These are phyloP conservation scores for Nowickia ferox DNA, from an alignment of 2,888 invertebrate genomes.

Conservation along the genomic window DNA sequence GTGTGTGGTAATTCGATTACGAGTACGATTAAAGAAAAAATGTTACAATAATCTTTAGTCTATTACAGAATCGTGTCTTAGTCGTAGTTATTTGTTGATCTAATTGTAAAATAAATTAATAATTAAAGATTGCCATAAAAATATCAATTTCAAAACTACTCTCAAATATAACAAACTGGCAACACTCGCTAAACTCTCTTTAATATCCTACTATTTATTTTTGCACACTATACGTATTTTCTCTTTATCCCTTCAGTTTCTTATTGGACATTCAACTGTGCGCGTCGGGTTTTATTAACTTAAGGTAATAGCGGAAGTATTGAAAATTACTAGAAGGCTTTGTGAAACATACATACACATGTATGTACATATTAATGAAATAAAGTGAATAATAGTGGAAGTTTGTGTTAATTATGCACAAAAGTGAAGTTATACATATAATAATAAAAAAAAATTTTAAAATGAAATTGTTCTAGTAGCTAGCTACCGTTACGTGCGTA, in stretches of 20 bases:
- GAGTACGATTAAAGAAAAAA: too few species aligned
- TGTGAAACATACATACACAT: neutral
- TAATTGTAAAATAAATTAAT: too few species aligned
- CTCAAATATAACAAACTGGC: neutral
- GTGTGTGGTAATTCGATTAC: neutral
- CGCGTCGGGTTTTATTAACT: neutral
- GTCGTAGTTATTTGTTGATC: too few species aligned
- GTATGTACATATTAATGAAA: neutral
- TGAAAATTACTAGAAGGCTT: neutral
- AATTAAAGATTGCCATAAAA: too few species aligned
- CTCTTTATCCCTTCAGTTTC: conserved; percentile 3
- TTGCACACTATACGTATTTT: neutral
- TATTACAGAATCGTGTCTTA: too few species aligned
- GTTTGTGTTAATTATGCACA: neutral
- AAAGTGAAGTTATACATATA: neutral
- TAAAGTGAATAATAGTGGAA: neutral
- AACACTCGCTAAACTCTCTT: neutral
- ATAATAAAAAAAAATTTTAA: too few species aligned
- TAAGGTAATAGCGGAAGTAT: neutral
- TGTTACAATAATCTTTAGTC: too few species aligned
- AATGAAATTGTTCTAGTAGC: neutral
- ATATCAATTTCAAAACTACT: neutral
- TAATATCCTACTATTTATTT: neutral
- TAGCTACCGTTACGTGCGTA: neutral
- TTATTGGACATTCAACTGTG: neutral